Percentiles rank a stretch among this genome's conserved stretches.
Conservation (phyloP, 2,113 vertebrate genomes). For the Gobio gobio region DNA sequence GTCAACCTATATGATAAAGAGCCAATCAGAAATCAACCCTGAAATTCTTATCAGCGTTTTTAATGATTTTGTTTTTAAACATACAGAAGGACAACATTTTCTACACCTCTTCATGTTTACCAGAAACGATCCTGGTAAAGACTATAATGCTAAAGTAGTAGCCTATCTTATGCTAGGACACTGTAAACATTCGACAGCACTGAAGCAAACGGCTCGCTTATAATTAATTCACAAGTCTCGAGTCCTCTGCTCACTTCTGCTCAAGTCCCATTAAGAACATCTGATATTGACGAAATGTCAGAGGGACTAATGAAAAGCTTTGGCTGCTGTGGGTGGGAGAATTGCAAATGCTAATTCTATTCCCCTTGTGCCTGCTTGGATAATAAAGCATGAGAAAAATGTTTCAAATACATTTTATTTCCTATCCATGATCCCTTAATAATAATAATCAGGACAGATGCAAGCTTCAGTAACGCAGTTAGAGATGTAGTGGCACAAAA, state of each 20-base stretch:
- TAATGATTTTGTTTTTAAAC: not conserved
- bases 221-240: slow-evolving; percentile 15
- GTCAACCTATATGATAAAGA: not conserved
- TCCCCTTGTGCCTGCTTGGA: not conserved
- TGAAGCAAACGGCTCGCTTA: not conserved
- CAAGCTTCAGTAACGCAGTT: slow-evolving; percentile 26
- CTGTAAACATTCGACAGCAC: not conserved
- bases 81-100: not conserved
- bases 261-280: slow-evolving; percentile 39
- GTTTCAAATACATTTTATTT: not conserved
- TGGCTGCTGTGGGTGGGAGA: not conserved
- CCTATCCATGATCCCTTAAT: not conserved
- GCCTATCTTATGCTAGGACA: slow-evolving; percentile 3
- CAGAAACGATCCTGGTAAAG: not conserved
- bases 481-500: not conserved
- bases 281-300: slow-evolving; percentile 47
- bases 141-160: not conserved
- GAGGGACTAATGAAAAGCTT: slow-evolving; percentile 26
- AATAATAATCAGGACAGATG: slow-evolving; percentile 19
- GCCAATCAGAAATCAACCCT: not conserved
- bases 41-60: not conserved
- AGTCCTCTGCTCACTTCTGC: slow-evolving; percentile 14
- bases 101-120: not conserved
- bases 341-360: slow-evolving; percentile 1
- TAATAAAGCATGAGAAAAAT: not conserved